Conservation (phyloP, 2,888 invertebrate species). For the Rhamphomyia laevipes region DNA sequence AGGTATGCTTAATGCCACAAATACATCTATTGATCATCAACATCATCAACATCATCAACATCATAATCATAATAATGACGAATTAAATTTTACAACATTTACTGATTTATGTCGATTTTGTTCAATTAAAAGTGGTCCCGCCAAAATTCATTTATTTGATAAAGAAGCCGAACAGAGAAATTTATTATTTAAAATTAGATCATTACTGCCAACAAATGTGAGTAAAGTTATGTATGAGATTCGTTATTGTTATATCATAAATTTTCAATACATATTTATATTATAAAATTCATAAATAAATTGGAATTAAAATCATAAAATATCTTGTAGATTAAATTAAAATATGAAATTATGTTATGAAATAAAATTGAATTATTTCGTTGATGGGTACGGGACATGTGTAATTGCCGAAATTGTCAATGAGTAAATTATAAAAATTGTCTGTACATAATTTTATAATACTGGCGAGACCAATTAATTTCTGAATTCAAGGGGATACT, state of each 20-base stretch:
- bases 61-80: constrained; percentile 35
- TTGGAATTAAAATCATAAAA: too few species aligned
- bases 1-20: constrained; percentile 28
- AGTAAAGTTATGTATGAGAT: constrained; percentile 27
- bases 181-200: constrained; percentile 55
- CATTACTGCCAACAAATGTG: constrained; percentile 56
- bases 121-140: constrained; percentile 55
- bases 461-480: too few species aligned
- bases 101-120: constrained; percentile 59
- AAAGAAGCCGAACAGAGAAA: constrained; percentile 61
- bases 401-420: too few species aligned
- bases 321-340: too few species aligned
- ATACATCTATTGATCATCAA: constrained; percentile 11
- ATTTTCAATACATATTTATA: too few species aligned
- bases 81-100: constrained; percentile 55
- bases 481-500: too few species aligned
- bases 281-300: too few species aligned
- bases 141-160: constrained; percentile 57
- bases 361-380: too few species aligned
- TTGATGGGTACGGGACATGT: too few species aligned
- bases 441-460: too few species aligned
- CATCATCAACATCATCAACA: constrained; percentile 26
- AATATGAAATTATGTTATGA: too few species aligned
- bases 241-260: neutral
- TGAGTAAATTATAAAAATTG: too few species aligned